Conservation (phyloP, 2,113 vertebrate species). For the Carlito syrichta region DNA sequence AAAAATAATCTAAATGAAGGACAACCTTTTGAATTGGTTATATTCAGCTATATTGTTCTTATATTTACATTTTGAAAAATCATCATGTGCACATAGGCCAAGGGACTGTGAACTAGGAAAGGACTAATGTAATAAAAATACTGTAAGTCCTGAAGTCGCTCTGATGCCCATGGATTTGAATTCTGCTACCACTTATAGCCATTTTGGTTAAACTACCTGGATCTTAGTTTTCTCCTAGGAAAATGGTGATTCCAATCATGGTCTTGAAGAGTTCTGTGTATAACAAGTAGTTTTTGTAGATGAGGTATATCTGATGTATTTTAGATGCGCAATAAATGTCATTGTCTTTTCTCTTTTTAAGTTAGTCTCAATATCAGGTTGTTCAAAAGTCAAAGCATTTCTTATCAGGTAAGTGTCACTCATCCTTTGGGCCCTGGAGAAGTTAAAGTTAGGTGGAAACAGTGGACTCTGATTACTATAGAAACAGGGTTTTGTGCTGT, state of each 20-base stretch:
- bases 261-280: background rate
- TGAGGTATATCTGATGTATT: background rate
- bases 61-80: background rate
- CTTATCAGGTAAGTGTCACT: too few species aligned
- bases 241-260: background rate
- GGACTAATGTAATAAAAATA: background rate
- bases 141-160: background rate
- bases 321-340: too few species aligned
- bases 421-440: too few species aligned
- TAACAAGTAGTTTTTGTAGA: too few species aligned
- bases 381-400: background rate
- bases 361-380: too few species aligned
- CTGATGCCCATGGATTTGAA: background rate
- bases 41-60: background rate
- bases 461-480: background rate
- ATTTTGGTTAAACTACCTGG: background rate
- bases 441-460: background rate
- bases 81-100: too few species aligned
- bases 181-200: background rate
- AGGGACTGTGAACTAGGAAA: background rate
- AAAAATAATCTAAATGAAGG: background rate
- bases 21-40: too few species aligned
- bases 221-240: background rate
- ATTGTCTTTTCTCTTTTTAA: background rate
- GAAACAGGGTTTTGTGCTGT: background rate